These are phyloP conservation scores for Bergia puertoricense DNA, from an alignment of 92 coral and sea anemone species.

Conservation along the genomic window DNA sequence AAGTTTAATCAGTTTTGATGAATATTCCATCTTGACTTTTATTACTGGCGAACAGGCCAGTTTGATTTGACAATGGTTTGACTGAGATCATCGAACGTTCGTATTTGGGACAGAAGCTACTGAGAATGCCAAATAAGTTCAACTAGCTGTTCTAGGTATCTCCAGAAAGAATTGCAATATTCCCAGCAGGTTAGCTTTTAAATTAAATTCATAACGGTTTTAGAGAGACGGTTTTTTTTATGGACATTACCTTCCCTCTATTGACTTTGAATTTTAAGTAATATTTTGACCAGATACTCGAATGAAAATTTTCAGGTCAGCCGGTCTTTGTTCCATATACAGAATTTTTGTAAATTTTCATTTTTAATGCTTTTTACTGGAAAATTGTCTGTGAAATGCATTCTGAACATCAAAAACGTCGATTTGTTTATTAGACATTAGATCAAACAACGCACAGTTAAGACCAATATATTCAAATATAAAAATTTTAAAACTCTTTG, in stretches of 20 bases:
- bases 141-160: no score
- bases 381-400: no score
- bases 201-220: no score
- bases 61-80: no score
- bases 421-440: not conserved
- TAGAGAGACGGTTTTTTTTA: not conserved
- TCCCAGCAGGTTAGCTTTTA: no score
- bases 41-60: no score
- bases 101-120: no score
- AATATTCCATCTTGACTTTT: no score
- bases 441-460: not conserved
- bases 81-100: no score
- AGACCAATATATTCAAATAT: not conserved
- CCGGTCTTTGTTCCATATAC: not conserved
- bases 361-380: not conserved
- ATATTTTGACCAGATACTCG: not conserved
- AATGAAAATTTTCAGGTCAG: not conserved
- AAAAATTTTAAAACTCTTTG: not conserved
- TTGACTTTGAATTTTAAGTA: not conserved
- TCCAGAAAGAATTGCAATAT: no score
- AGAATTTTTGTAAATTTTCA: not conserved
- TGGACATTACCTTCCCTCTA: not conserved
- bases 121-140: no score
- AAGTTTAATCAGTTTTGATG: no score
- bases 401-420: not conserved